Conservation (phyloP, 1,140 invertebrate species). For the Dermatophagoides farinae region DNA sequence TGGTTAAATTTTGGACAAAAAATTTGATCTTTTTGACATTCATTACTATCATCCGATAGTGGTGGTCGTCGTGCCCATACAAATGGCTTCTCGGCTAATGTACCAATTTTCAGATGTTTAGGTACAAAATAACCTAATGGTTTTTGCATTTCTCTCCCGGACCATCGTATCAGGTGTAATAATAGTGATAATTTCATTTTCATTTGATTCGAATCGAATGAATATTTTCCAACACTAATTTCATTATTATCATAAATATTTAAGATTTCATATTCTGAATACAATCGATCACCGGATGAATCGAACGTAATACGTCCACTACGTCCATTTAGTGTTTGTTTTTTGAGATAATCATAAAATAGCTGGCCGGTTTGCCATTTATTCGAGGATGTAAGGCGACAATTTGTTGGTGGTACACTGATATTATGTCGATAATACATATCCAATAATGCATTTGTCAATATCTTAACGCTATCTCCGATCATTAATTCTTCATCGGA, state of each 20-base stretch:
- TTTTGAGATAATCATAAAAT: conserved; percentile 32
- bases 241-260: conserved; percentile 44
- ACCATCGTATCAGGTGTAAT: conserved; percentile 57
- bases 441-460: conserved; percentile 63
- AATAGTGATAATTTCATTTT: conserved; percentile 11
- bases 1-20: conserved; percentile 62
- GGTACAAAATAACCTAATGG: conserved; percentile 88
- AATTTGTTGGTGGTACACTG: conserved; percentile 65
- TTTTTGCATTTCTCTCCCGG: conserved; percentile 55
- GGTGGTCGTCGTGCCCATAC: conserved; percentile 46
- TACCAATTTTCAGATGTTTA: conserved; percentile 71
- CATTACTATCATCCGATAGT: conserved; percentile 30
- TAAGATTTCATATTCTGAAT: conserved; percentile 77
- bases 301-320: conserved; percentile 43
- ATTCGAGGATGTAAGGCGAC: conserved; percentile 55
- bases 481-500: conserved; percentile 74
- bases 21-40: conserved; percentile 42
- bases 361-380: conserved; percentile 72
- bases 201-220: conserved; percentile 40
- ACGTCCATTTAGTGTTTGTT: conserved; percentile 40
- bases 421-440: conserved; percentile 62
- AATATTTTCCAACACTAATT: conserved; percentile 48
- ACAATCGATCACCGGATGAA: conserved; percentile 46
- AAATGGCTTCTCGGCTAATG: conserved; percentile 86
- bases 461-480: conserved; percentile 51